These are phyloP conservation scores for Crax fasciolata DNA, from an alignment of 2,797 vertebrate genomes.

Conservation along the genomic window DNA sequence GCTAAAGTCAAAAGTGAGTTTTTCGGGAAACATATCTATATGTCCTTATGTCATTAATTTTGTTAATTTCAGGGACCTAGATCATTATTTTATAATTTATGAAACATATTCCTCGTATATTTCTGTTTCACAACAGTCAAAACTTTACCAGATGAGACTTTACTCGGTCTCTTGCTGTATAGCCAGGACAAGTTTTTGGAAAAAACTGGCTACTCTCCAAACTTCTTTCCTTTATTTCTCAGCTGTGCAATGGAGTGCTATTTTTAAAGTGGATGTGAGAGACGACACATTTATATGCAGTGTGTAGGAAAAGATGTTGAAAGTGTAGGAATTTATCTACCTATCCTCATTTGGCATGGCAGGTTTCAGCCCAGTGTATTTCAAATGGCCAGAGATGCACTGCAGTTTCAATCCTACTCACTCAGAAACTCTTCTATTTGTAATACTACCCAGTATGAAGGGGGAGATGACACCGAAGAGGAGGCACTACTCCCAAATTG, in stretches of 20 bases:
- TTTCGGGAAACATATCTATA: not conserved
- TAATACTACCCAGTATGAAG: not conserved
- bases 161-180: not conserved
- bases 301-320: not conserved
- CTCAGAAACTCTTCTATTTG: not conserved
- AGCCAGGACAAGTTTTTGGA: not conserved
- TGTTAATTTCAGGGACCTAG: not conserved
- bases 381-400: not conserved
- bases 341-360: not conserved
- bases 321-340: not conserved
- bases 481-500: fast-evolving
- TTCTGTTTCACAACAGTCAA: not conserved
- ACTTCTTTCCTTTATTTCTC: not conserved
- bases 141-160: not conserved
- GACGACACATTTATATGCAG: not conserved
- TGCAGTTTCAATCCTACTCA: not conserved
- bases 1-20: not conserved
- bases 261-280: not conserved
- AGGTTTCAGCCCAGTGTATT: not conserved
- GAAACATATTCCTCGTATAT: not conserved
- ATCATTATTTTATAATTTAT: not conserved
- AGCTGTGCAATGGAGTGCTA: not conserved
- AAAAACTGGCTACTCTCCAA: not conserved
- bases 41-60: not conserved
- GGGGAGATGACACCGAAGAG: not conserved